A percentile compares a stretch with the other conserved stretches of the same genome.
Evolutionary conservation across 2,797 vertebrate species (phyloP).

Genomic region (Scleropages formosus): DNA sequence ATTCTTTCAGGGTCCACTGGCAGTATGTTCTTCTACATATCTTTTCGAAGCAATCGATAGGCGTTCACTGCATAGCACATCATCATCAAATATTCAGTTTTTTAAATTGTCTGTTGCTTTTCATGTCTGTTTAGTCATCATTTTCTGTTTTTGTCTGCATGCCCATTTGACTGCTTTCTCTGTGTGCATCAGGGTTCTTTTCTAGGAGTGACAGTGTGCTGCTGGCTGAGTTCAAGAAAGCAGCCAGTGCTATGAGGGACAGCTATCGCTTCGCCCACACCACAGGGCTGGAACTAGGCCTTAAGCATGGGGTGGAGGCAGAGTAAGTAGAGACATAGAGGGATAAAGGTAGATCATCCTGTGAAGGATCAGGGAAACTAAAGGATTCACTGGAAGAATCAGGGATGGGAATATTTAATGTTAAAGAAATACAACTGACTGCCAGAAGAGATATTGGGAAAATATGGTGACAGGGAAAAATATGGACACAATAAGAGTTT

Average conservation of each 20-base stretch:
- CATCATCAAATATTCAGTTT: too few relatives aligned
- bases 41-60: background rate
- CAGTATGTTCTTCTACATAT: background rate
- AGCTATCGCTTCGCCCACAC: constrained; percentile 69
- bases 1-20: background rate
- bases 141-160: background rate
- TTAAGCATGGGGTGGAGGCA: constrained; percentile 34
- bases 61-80: too few relatives aligned
- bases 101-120: too few relatives aligned
- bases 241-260: constrained; percentile 62
- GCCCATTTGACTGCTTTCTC: background rate
- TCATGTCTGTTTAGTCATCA: background rate
- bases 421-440: background rate
- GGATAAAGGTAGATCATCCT: background rate
- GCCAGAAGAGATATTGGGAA: background rate
- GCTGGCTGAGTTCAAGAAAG: constrained; percentile 63
- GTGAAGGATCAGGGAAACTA: background rate
- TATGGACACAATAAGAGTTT: background rate
- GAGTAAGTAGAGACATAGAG: constrained; percentile 59
- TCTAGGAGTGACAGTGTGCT: constrained; percentile 49
- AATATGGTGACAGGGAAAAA: background rate
- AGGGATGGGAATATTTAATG: background rate
- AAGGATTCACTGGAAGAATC: background rate
- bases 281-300: constrained; percentile 43
- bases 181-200: constrained; percentile 60